Percentiles rank a stretch among this genome's conserved stretches.
Conservation (phyloP, 2,113 vertebrate genomes). For the Taurulus bubalis region DNA sequence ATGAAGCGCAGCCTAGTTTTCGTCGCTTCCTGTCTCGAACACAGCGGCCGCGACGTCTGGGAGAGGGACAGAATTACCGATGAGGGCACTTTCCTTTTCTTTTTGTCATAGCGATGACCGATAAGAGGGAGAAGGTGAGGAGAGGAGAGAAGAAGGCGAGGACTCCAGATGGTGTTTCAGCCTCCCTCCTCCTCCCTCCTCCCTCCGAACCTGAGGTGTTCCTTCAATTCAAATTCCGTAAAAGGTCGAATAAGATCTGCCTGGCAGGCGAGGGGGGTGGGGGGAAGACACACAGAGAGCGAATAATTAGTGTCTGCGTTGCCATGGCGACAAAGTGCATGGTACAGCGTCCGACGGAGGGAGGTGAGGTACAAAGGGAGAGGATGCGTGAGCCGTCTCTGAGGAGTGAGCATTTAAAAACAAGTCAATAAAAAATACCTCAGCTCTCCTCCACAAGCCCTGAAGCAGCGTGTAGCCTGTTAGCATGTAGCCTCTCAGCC, state of each 20-base stretch:
- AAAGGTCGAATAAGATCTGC: constrained; percentile 85
- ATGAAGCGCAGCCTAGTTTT: constrained; percentile 65
- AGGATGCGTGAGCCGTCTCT: constrained; percentile 63
- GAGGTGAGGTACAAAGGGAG: constrained; percentile 50
- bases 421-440: constrained; percentile 31
- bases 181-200: neutral
- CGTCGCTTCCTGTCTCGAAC: constrained; percentile 14
- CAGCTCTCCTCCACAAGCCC: constrained; percentile 49
- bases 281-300: constrained; percentile 59
- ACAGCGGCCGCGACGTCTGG: constrained; percentile 14
- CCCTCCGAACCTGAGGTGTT: constrained; percentile 69
- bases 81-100: constrained; percentile 9
- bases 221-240: constrained; percentile 74
- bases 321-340: constrained; percentile 82
- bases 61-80: constrained; percentile 49
- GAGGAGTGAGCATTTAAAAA: constrained; percentile 54
- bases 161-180: constrained; percentile 49
- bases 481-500: too few species aligned
- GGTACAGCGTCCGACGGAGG: constrained; percentile 57
- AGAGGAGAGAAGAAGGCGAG: constrained; percentile 51
- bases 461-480: constrained; percentile 67
- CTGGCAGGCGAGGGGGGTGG: constrained; percentile 56
- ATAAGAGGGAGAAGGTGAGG: too few species aligned
- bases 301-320: constrained; percentile 85
- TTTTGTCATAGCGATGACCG: constrained; percentile 15